Conservation (phyloP, 2,797 vertebrate species). For the Spea hammondii region DNA sequence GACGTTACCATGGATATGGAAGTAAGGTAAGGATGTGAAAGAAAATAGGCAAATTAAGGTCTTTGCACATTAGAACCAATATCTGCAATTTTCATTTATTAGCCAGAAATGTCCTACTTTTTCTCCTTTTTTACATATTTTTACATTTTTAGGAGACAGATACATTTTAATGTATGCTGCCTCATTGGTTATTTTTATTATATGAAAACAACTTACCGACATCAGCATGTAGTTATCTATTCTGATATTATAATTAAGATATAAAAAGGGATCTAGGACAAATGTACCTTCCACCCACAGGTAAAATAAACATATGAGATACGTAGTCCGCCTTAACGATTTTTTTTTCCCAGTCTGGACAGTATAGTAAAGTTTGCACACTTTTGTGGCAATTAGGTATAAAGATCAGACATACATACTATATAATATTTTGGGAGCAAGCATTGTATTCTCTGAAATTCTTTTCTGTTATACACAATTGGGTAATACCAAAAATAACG, state of each 20-base stretch:
- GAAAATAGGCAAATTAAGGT: constrained; percentile 25
- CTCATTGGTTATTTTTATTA: background rate
- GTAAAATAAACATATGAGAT: background rate
- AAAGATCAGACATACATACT: too few species aligned
- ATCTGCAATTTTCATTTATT: constrained; percentile 15
- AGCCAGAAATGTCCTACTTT: constrained; percentile 34
- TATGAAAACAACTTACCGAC: too few species aligned
- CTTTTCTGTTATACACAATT: too few species aligned
- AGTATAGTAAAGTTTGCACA: background rate
- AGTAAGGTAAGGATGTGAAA: constrained; percentile 15
- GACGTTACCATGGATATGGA: constrained; percentile 10
- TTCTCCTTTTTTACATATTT: constrained; percentile 44
- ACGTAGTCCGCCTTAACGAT: background rate
- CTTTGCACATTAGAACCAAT: constrained; percentile 11
- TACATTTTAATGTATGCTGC: background rate
- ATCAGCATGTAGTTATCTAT: too few species aligned
- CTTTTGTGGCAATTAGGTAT: too few species aligned
- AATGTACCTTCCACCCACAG: background rate
- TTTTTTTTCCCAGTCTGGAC: background rate
- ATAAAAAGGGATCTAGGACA: too few species aligned
- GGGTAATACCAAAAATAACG: too few species aligned
- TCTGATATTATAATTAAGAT: too few species aligned
- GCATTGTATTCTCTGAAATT: too few species aligned
- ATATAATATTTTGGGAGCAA: too few species aligned
- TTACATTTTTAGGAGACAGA: constrained; percentile 30